Evolutionary conservation across 2,797 vertebrate genomes (phyloP).

Genomic region (Phoxinus dragarum): DNA sequence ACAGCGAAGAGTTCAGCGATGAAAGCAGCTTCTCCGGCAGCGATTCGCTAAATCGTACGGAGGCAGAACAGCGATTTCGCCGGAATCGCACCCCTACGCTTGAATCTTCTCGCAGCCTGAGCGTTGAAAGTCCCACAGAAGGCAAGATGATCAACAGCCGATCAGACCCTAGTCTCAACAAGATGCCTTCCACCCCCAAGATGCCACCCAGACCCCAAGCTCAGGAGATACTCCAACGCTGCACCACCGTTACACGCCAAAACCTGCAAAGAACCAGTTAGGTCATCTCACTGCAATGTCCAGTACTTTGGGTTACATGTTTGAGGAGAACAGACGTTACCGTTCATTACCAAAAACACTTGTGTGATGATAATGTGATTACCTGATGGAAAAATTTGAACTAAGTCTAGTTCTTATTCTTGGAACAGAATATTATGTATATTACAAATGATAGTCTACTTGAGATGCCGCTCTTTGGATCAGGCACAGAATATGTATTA

Average conservation of each 20-base stretch:
- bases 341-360: background rate
- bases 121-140: background rate
- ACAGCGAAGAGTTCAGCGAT: constrained; percentile 64
- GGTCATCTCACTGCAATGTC: background rate
- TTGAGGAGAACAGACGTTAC: background rate
- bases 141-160: constrained; percentile 57
- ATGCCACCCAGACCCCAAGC: constrained; percentile 78
- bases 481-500: background rate
- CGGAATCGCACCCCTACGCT: constrained; percentile 61
- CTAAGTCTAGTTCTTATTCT: background rate
- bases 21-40: constrained; percentile 47
- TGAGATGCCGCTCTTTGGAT: background rate
- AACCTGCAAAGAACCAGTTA: constrained; percentile 51
- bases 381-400: background rate
- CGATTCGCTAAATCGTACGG: constrained; percentile 22
- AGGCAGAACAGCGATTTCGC: constrained; percentile 11
- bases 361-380: background rate
- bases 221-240: constrained; percentile 81
- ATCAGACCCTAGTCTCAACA: constrained; percentile 71
- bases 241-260: constrained; percentile 82
- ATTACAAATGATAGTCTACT: background rate
- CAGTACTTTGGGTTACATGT: background rate
- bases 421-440: background rate
- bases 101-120: constrained; percentile 30
- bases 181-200: constrained; percentile 68